A percentile compares a stretch with the other conserved stretches of the same genome.
Conservation (phyloP, 30 jellyfish, hydroid and myxozoan species). For the Aurelia sp. region DNA sequence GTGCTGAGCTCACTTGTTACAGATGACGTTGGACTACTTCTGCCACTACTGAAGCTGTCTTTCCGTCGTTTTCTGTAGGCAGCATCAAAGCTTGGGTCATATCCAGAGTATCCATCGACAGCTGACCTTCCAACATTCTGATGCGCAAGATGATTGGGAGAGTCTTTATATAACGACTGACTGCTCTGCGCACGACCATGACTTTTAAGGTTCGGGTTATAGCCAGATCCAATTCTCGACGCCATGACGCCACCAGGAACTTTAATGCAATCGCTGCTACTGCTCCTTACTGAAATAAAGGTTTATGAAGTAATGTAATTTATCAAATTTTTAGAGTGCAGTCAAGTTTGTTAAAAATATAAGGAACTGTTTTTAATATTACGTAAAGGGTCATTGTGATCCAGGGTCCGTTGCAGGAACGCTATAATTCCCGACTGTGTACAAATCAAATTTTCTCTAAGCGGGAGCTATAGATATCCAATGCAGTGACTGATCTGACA, state of each 20-base stretch:
- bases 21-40: constrained; percentile 98
- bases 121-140: constrained; percentile 30
- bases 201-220: constrained; percentile 31
- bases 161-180: constrained; percentile 37
- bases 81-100: constrained; percentile 39
- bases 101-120: constrained; percentile 47
- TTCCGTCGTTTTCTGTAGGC: constrained; percentile 48
- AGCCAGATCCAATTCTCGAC: constrained; percentile 9
- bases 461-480: too few relatives aligned
- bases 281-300: constrained; percentile 45
- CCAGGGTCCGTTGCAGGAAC: too few relatives aligned
- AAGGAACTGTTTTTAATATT: too few relatives aligned
- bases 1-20: constrained; percentile 85
- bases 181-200: constrained; percentile 72
- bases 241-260: constrained; percentile 61
- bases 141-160: constrained; percentile 40
- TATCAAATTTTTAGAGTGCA: too few relatives aligned
- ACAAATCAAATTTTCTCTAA: too few relatives aligned
- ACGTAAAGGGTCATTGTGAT: too few relatives aligned
- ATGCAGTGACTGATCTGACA: too few relatives aligned
- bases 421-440: too few relatives aligned
- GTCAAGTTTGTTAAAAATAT: too few relatives aligned
- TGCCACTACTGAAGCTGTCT: constrained; percentile 87
- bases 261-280: constrained; percentile 65
- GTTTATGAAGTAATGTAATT: too few relatives aligned